Conservation (phyloP, 37 sponge, comb jelly and placozoan species). For the Diacarnus erythraeanus region DNA sequence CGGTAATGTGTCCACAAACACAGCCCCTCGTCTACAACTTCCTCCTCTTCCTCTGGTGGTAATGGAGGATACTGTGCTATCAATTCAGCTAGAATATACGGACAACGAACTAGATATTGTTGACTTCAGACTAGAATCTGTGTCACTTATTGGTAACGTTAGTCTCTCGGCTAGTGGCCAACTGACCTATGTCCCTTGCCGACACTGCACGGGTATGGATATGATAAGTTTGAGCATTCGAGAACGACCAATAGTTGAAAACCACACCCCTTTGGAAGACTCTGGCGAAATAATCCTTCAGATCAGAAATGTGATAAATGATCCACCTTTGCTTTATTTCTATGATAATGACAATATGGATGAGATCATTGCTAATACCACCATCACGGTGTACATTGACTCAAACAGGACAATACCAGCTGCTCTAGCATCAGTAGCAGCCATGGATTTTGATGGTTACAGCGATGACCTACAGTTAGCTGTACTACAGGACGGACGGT, state of each 20-base stretch:
- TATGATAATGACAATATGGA: slow-evolving; percentile 4
- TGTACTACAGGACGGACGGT: neutral
- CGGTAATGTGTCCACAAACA: slow-evolving; percentile 73
- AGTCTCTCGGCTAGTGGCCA: slow-evolving; percentile 43
- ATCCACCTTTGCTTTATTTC: slow-evolving; percentile 51
- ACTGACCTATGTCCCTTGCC: slow-evolving; percentile 72
- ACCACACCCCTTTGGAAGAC: slow-evolving; percentile 39
- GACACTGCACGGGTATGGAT: slow-evolving; percentile 71
- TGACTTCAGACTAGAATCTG: slow-evolving; percentile 52
- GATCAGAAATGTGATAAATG: slow-evolving; percentile 47
- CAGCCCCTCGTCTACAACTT: slow-evolving; percentile 58
- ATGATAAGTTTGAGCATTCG: slow-evolving; percentile 29
- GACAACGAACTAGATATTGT: slow-evolving; percentile 70
- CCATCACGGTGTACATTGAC: slow-evolving; percentile 31
- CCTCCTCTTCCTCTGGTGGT: slow-evolving; percentile 35
- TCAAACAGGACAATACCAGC: slow-evolving; percentile 39
- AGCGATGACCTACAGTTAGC: slow-evolving; percentile 44
- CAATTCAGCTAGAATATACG: slow-evolving; percentile 33
- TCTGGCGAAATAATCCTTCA: slow-evolving; percentile 23
- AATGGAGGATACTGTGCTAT: slow-evolving; percentile 1
- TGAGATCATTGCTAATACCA: slow-evolving; percentile 1
- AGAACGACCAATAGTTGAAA: slow-evolving; percentile 49
- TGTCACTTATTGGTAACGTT: slow-evolving; percentile 58
- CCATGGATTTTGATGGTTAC: slow-evolving; percentile 73
- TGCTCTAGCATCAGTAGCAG: slow-evolving; percentile 51